Percentiles rank a stretch among this genome's conserved stretches.
phyloP scores from a whole-genome alignment of 2,888 invertebrate genomes.

The Eupeodes latifasciatus region DNA sequence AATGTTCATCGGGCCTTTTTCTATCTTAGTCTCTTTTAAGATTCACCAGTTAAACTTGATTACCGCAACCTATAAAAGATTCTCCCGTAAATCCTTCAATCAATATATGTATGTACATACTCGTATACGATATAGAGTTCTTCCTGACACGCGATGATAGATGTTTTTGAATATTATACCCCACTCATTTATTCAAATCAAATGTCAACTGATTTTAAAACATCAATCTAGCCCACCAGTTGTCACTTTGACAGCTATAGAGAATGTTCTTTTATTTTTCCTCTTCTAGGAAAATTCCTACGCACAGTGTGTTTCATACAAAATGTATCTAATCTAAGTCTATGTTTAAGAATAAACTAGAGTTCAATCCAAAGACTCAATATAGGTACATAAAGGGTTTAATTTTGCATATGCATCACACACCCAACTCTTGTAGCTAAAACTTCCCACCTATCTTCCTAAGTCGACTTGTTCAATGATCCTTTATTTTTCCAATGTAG shows the following conservation, averaged over 20 bases:
- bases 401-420: slow-evolving; percentile 39
- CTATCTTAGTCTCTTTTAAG: not conserved
- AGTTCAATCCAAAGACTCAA: slow-evolving; percentile 44
- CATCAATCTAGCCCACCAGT: slow-evolving; percentile 63
- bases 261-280: slow-evolving; percentile 24
- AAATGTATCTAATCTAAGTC: not conserved
- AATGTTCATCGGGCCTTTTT: no score
- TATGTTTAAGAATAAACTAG: not conserved
- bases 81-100: slow-evolving; percentile 41
- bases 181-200: slow-evolving; percentile 66
- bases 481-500: slow-evolving; percentile 38
- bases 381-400: slow-evolving; percentile 46
- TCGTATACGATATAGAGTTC: no score
- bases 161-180: slow-evolving; percentile 32
- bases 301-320: slow-evolving; percentile 12
- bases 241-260: slow-evolving; percentile 37
- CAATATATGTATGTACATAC: not conserved
- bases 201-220: slow-evolving; percentile 49
- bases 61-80: not conserved
- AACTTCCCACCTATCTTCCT: slow-evolving; percentile 24
- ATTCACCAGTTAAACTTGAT: not conserved
- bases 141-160: slow-evolving; percentile 12
- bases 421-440: slow-evolving; percentile 11
- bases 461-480: not conserved
- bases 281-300: slow-evolving; percentile 32